Base-by-base conservation (phyloP, 92 coral and sea anemone species). In the Diadumene lineata region DNA sequence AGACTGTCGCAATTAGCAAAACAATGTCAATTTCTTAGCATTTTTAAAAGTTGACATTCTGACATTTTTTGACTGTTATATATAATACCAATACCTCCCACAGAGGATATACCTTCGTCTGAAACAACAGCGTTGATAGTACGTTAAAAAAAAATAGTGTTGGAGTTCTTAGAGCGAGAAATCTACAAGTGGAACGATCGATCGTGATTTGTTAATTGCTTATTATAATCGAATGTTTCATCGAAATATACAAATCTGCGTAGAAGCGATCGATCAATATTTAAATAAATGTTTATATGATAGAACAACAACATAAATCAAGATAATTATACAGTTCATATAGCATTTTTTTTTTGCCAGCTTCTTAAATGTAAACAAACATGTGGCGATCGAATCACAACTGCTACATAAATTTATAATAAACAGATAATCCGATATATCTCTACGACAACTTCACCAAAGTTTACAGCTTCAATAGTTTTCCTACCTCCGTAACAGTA, bases 401-500 rank as follows among this genome's bases (percentile, higher is more conserved):
- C 64, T 31, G 64, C 15, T 31, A 58, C 26, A 18, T 58, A 1
- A 18, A 26, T 23, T 22, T 58, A 26, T 23, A 22, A 58, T 22
- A 58, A 28, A 58, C 22, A 28, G 26, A 26, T 18, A 22, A 31
- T 58, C 7, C 11, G 3, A 18, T 31, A 18, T 7, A 18, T 58
- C 26, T 58, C 26, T 23, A 28, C 28, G 29, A 1, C 26, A 16
- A 26, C 2, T 38, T 38, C 13, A 38, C 6, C 13, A 4, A 4
- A 38, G 48, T 38, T 13, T 38, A 13, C 13, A 13, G 48, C 6
- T 38, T 38, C 48, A 4, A 38, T 38, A 38, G 48, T 38, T 38
- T 4, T 18, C 65, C 57, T 56, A 72, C 77, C 77, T 72, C 77
- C 19, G 77, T 56, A 6, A 72, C 66, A 1, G 77, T 31, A 21